Base-by-base conservation (phyloP, 2,888 invertebrate genomes). In the Melipona beecheii region DNA sequence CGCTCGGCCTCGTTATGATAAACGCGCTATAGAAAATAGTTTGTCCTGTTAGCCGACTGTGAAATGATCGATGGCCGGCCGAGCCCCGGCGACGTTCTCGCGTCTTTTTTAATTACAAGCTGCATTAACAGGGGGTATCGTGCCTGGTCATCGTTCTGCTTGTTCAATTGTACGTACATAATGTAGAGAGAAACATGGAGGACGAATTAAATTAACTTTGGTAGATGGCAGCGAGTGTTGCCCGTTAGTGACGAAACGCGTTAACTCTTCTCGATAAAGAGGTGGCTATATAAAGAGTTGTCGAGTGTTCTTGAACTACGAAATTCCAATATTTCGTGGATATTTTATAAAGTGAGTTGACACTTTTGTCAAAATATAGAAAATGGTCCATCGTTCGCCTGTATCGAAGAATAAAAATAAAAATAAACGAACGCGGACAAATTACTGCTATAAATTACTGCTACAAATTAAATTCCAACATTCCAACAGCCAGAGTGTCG, bases 1-100 rank as follows among this genome's bases (percentile, higher is more conserved):
- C 78, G 83, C 68, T 56, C 24, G 75, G 83, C 78, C 84, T 84
- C 83, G 75, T 78, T 84, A 84, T 84, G 65, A 73, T 78, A 85
- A 83, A 83, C 66, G 84, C 74, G 60, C 68, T 75, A 49, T 75
- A 75, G 78, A 78, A 75, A 84, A 83, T 78, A 83, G 78, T 58
- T 84, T 75, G 83, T 78, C 78, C 75, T 75, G 83, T 83, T 83
- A 79, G 78, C 71, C 56, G 74, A 65, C 66, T 72, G 78, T 56
- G 66, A 78, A 77, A 78, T 83, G 66, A 83, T 83, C 83, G 72
- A 83, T 84, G 75, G 54, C 58, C 58, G 27, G 68, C 56, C 58
- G 36, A 62, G 73, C 54, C 65, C 70, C 56, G 74, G 24, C 62
- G 68, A 83, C 78, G 43, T 75, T 71, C 70, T 73, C 74, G 65